Evolutionary conservation across 2,797 vertebrate genomes (phyloP).

Genomic region (Hapalemur alaotrensis): DNA sequence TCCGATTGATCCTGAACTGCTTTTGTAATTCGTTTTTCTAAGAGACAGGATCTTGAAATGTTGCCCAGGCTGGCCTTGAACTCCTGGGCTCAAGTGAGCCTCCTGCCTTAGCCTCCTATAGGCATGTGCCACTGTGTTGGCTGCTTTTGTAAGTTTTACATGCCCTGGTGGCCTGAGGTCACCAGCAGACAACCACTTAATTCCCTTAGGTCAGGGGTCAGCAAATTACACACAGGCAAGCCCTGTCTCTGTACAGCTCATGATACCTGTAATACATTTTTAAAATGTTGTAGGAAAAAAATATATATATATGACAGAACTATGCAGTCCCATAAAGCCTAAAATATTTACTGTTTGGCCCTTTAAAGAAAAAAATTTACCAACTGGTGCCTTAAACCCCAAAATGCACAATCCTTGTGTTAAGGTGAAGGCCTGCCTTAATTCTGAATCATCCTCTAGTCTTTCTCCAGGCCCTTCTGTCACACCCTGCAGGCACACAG

Average conservation of each 20-base stretch:
- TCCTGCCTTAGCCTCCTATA: background rate
- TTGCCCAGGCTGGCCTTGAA: background rate
- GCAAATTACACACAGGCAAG: background rate
- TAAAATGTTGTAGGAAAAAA: background rate
- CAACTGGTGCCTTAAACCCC: background rate
- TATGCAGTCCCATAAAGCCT: background rate
- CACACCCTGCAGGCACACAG: background rate
- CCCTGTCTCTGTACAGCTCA: background rate
- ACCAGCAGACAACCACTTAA: background rate
- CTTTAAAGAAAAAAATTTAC: background rate
- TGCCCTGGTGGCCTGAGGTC: background rate
- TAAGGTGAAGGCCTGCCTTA: background rate
- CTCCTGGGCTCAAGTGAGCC: background rate
- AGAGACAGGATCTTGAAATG: background rate
- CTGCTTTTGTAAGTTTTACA: background rate
- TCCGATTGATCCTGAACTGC: background rate
- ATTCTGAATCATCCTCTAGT: background rate
- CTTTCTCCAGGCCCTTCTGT: background rate
- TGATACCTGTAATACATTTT: background rate
- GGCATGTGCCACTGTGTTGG: background rate
- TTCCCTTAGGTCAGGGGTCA: background rate
- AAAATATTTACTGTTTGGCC: background rate
- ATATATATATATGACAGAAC: background rate
- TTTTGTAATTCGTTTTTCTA: background rate
- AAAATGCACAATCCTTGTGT: background rate